phyloP scores from a whole-genome alignment of 2,113 vertebrate genomes.

The Elephas maximus region DNA sequence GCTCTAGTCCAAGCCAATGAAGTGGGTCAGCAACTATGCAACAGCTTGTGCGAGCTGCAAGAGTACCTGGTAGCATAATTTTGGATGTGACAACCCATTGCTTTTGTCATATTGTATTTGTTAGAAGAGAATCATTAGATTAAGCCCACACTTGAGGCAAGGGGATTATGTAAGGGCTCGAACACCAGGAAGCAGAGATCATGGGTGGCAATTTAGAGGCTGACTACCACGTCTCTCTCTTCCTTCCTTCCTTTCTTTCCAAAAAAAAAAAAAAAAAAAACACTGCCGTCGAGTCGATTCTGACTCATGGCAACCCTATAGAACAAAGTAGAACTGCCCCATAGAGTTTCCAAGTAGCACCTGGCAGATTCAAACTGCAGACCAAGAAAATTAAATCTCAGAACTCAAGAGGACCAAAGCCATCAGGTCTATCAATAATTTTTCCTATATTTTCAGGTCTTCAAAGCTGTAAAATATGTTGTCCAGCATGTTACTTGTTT shows the following conservation, averaged over 20 bases:
- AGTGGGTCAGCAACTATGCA: not conserved
- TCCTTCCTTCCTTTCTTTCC: not conserved
- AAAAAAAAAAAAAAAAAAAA: too few relatives aligned
- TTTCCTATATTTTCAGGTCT: not conserved
- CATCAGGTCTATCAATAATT: not conserved
- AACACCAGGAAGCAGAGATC: not conserved
- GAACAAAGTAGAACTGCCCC: too few relatives aligned
- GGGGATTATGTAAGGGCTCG: not conserved
- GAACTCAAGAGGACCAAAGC: not conserved
- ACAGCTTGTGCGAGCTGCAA: not conserved
- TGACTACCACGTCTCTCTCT: not conserved
- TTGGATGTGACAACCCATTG: not conserved
- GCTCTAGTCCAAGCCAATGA: not conserved
- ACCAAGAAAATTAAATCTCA: not conserved
- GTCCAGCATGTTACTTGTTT: not conserved
- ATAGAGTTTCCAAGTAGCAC: too few relatives aligned
- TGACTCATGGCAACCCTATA: too few relatives aligned
- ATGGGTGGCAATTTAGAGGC: not conserved
- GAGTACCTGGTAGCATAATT: too few relatives aligned
- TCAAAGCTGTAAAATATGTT: not conserved
- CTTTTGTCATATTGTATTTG: not conserved
- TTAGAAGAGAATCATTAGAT: not conserved
- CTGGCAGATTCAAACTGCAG: not conserved
- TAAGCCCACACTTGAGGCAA: not conserved
- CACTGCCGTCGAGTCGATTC: too few relatives aligned